Percentiles rank a stretch among this genome's conserved stretches.
These are phyloP conservation scores for Monoplex corrugatus DNA, from an alignment of 2,888 invertebrate species.

Conservation along the genomic window DNA sequence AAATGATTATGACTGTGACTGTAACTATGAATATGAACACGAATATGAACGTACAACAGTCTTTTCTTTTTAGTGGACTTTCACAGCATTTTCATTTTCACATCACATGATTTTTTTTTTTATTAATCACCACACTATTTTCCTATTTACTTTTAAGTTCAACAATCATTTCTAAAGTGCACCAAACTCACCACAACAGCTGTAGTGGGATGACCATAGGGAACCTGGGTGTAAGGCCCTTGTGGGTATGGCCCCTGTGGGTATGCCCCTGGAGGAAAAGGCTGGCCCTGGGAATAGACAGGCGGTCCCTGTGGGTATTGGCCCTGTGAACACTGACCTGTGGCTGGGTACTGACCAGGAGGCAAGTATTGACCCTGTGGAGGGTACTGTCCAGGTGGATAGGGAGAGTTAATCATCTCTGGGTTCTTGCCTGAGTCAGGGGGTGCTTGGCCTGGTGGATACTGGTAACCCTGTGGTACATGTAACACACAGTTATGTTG, in stretches of 20 bases:
- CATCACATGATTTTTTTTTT: too few species aligned
- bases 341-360: background rate
- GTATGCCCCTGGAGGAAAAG: slow-evolving; percentile 3
- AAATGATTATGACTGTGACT: background rate
- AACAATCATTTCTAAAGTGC: too few species aligned
- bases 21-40: too few species aligned
- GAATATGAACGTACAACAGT: too few species aligned
- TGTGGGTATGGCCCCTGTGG: background rate
- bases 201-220: slow-evolving; percentile 22
- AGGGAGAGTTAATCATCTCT: background rate
- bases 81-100: too few species aligned
- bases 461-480: slow-evolving; percentile 3
- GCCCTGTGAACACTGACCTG: too few species aligned
- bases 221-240: background rate
- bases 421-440: background rate
- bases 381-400: slow-evolving; percentile 29
- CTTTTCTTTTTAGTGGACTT: too few species aligned
- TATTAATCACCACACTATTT: too few species aligned
- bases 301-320: background rate
- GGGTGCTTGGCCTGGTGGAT: slow-evolving; percentile 38
- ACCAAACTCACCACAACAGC: slow-evolving; percentile 46
- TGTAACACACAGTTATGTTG: too few species aligned
- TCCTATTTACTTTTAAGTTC: too few species aligned
- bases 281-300: slow-evolving; percentile 4
- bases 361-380: slow-evolving; percentile 19